phyloP scores from a whole-genome alignment of 1,140 invertebrate genomes.

The Nixonia krombeini region DNA sequence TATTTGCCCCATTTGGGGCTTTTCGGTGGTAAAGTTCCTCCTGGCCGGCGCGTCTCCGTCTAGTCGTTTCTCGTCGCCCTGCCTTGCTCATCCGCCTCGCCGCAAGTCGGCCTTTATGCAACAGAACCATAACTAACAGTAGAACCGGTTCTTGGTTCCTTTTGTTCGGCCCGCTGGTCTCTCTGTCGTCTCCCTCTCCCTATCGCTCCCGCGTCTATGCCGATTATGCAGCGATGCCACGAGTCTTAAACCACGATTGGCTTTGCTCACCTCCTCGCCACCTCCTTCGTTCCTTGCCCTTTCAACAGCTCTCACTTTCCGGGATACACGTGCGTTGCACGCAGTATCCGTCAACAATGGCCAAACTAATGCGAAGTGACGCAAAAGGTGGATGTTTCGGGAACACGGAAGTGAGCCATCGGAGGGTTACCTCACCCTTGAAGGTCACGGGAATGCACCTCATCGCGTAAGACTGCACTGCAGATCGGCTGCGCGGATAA shows the following conservation, averaged over 20 bases:
- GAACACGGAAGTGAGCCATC: conserved; percentile 23
- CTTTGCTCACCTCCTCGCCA: no score
- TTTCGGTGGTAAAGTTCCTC: no score
- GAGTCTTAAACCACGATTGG: no score
- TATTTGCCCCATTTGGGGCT: no score
- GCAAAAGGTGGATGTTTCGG: conserved; percentile 13
- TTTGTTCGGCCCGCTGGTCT: conserved; percentile 12
- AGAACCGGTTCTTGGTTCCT: conserved; percentile 37
- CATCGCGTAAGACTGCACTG: no score
- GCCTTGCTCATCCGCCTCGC: conserved; percentile 18
- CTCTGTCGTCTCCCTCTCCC: conserved; percentile 22
- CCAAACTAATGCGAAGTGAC: conserved; percentile 14
- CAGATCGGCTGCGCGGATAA: not conserved
- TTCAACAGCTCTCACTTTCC: no score
- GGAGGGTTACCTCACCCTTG: conserved; percentile 1
- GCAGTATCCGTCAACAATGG: not conserved
- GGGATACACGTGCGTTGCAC: not conserved
- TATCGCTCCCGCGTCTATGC: conserved; percentile 33
- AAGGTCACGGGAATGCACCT: conserved; percentile 12
- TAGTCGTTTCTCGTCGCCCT: conserved; percentile 26
- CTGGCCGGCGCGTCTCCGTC: no score
- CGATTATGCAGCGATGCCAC: conserved; percentile 32
- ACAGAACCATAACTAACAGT: conserved; percentile 43
- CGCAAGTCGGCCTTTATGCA: conserved; percentile 43
- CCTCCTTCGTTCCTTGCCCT: no score